phyloP scores from a whole-genome alignment of 2,797 vertebrate genomes.

The Anguilla obscura region DNA sequence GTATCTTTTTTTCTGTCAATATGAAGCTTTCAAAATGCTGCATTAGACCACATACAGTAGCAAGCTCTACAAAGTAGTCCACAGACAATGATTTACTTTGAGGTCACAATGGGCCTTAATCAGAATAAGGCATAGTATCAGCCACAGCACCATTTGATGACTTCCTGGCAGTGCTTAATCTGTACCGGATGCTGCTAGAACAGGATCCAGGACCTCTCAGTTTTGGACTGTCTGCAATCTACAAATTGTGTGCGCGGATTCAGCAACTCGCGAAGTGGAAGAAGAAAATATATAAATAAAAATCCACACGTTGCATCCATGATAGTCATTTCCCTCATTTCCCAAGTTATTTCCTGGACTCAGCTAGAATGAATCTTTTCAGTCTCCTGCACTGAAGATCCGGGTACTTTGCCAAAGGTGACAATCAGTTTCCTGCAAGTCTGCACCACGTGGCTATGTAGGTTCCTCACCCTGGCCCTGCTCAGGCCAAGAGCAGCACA shows the following conservation, averaged over 20 bases:
- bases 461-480: background rate
- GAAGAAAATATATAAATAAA: background rate
- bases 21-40: background rate
- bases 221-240: background rate
- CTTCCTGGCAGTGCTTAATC: background rate
- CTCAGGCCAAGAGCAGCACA: background rate
- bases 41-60: background rate
- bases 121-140: background rate
- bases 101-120: background rate
- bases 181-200: background rate
- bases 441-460: background rate
- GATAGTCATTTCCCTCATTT: background rate
- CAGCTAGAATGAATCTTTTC: background rate
- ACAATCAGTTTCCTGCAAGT: background rate
- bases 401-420: background rate
- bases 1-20: background rate
- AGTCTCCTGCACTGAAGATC: background rate
- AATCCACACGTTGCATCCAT: background rate
- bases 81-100: background rate
- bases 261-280: background rate
- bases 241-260: background rate
- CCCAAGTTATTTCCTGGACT: background rate
- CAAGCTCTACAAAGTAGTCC: background rate
- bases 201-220: background rate
- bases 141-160: background rate